Conservation (phyloP, 2,797 vertebrate species). For the Lepus oiostolus region DNA sequence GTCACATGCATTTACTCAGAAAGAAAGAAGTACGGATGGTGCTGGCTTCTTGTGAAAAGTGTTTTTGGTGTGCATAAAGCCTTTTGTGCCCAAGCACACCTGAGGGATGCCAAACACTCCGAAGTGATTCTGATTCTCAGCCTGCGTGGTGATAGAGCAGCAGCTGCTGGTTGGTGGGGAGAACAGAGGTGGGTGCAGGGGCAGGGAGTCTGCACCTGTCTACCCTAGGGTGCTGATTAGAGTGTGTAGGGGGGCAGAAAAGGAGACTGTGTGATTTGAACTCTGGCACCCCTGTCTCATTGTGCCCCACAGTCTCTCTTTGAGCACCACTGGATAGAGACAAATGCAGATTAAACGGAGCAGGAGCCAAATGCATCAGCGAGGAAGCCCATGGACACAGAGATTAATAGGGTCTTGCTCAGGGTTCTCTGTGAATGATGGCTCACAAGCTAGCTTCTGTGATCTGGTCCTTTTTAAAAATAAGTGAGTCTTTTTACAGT, state of each 20-base stretch:
- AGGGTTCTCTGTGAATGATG: constrained; percentile 14
- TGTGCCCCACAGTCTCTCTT: background rate
- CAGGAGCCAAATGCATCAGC: background rate
- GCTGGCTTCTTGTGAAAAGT: background rate
- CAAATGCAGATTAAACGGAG: background rate
- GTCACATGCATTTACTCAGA: background rate
- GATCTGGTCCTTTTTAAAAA: background rate
- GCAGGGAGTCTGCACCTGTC: background rate
- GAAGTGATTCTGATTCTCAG: background rate
- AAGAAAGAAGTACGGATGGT: background rate
- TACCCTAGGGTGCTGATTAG: background rate
- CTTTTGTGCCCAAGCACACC: background rate
- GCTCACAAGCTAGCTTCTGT: background rate
- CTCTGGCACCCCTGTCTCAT: background rate
- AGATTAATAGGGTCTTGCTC: background rate
- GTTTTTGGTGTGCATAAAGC: background rate
- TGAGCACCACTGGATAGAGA: background rate
- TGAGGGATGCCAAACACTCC: background rate
- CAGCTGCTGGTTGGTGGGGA: background rate
- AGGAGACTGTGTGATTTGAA: background rate
- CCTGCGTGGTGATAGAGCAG: background rate
- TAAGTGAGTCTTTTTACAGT: background rate
- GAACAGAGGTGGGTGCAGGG: background rate
- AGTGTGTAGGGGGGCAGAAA: background rate
- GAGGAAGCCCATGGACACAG: background rate